Percentiles rank a stretch among this genome's conserved stretches.
These are phyloP conservation scores for Polypedilum vanderplanki DNA, from an alignment of 1,140 invertebrate genomes.

Conservation along the genomic window DNA sequence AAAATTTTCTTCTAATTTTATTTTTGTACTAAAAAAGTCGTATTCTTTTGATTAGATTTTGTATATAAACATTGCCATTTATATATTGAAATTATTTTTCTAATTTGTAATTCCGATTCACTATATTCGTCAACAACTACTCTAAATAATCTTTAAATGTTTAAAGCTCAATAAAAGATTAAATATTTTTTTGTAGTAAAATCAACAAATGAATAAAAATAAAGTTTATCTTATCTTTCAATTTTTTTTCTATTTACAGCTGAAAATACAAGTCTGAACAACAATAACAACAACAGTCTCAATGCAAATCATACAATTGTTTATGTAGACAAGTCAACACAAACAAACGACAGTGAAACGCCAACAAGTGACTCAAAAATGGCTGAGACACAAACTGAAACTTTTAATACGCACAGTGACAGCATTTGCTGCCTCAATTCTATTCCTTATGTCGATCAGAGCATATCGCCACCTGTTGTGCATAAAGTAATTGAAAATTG, in stretches of 20 bases:
- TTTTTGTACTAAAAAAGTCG: no score
- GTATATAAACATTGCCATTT: no score
- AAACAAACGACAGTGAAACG: not conserved
- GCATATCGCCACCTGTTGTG: not conserved
- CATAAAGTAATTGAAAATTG: not conserved
- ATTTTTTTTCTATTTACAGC: not conserved
- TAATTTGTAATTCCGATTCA: no score
- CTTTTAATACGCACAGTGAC: not conserved
- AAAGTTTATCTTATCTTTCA: not conserved
- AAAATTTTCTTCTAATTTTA: no score
- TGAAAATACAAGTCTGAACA: conserved; percentile 21
- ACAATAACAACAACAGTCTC: conserved; percentile 20
- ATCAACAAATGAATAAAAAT: no score
- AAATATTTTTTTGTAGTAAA: no score
- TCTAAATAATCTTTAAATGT: no score
- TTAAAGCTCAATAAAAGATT: no score
- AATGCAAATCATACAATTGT: conserved; percentile 9
- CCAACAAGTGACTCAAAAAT: not conserved
- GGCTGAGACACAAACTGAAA: not conserved
- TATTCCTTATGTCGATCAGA: not conserved
- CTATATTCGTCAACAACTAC: no score
- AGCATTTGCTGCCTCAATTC: not conserved
- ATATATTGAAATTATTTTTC: no score
- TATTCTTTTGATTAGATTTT: no score
- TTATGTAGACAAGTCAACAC: not conserved